These are phyloP conservation scores for Hypolimnas misippus DNA, from an alignment of 2,888 invertebrate genomes.

Conservation along the genomic window DNA sequence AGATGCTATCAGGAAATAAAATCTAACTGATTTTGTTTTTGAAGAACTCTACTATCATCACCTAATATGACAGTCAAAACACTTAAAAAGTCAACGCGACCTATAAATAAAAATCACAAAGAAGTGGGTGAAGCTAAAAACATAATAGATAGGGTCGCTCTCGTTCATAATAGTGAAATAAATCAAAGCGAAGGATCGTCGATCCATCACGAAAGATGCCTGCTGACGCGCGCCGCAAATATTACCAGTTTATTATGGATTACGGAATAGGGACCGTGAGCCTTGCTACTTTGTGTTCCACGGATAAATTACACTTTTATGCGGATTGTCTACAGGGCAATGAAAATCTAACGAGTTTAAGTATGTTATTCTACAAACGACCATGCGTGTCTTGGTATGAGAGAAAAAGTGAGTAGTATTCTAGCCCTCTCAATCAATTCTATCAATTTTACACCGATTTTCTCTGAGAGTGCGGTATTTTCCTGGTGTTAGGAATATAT, in stretches of 20 bases:
- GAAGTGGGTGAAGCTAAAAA: slow-evolving; percentile 28
- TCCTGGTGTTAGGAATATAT: no score
- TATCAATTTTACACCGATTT: no score
- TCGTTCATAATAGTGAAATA: slow-evolving; percentile 50
- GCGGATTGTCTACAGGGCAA: not conserved
- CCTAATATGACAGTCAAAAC: not conserved
- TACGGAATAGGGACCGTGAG: slow-evolving; percentile 46
- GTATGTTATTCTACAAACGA: no score
- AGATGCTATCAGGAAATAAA: no score
- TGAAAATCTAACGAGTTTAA: no score
- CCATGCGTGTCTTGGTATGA: no score
- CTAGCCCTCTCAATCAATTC: no score
- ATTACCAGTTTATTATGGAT: slow-evolving; percentile 55
- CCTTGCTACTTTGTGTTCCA: slow-evolving; percentile 21
- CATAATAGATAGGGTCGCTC: slow-evolving; percentile 22
- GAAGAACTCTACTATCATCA: not conserved
- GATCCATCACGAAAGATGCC: slow-evolving; percentile 59
- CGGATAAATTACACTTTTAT: slow-evolving; percentile 14
- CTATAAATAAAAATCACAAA: slow-evolving; percentile 29
- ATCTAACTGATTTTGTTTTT: no score
- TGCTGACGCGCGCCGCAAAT: slow-evolving; percentile 49
- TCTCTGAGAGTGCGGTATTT: no score
- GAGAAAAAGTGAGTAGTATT: no score
- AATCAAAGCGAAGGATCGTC: slow-evolving; percentile 54
- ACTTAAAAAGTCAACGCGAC: not conserved